These are phyloP conservation scores for Gymnoscopelus braueri DNA, from an alignment of 2,797 vertebrate genomes.

Conservation along the genomic window DNA sequence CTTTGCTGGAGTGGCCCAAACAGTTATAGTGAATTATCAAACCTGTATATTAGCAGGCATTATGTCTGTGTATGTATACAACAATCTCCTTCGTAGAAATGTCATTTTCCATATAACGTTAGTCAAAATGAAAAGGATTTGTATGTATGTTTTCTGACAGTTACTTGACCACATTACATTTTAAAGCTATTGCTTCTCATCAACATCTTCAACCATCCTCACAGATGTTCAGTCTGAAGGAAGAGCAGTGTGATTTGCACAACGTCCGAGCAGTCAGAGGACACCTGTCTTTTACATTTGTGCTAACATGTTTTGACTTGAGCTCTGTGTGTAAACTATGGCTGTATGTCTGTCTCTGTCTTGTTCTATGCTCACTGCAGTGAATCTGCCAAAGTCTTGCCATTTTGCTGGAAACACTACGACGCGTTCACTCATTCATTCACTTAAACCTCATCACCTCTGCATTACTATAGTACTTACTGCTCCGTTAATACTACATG, in stretches of 20 bases:
- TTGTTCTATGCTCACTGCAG: constrained; percentile 13
- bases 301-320: constrained; percentile 42
- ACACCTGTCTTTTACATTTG: constrained; percentile 43
- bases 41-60: constrained; percentile 49
- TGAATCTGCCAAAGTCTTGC: constrained; percentile 61
- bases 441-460: constrained; percentile 37
- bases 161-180: constrained; percentile 60
- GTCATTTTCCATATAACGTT: constrained; percentile 45
- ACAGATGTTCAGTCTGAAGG: constrained; percentile 49
- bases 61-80: constrained; percentile 49
- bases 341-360: constrained; percentile 3
- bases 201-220: constrained; percentile 45
- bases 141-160: constrained; percentile 56
- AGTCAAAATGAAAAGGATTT: constrained; percentile 50
- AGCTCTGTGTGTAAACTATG: constrained; percentile 42
- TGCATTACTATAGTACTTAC: constrained; percentile 16
- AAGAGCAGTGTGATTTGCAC: constrained; percentile 71
- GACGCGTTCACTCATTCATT: constrained; percentile 14
- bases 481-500: not conserved
- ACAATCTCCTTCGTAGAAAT: constrained; percentile 58
- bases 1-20: constrained; percentile 30
- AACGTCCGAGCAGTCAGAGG: constrained; percentile 54
- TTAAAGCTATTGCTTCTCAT: constrained; percentile 44
- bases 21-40: constrained; percentile 26
- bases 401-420: constrained; percentile 21